A percentile compares a stretch with the other conserved stretches of the same genome.
Conservation (phyloP, 1,140 invertebrate genomes). For the Maniola jurtina region DNA sequence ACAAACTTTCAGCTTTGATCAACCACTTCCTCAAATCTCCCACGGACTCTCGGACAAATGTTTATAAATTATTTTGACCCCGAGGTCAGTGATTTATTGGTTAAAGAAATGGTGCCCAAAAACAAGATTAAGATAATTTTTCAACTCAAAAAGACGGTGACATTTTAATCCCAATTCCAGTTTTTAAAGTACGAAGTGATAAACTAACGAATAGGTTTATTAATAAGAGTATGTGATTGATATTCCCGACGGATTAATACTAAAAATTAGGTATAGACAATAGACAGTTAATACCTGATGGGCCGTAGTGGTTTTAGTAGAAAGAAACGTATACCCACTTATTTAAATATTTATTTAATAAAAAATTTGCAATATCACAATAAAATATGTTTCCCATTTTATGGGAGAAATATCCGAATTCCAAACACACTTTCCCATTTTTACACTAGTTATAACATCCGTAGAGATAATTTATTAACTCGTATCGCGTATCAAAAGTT, state of each 20-base stretch:
- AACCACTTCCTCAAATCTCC: too few relatives aligned
- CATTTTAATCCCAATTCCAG: constrained; percentile 6
- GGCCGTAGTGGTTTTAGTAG: too few relatives aligned
- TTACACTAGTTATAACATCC: not conserved
- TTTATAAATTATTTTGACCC: constrained; percentile 28
- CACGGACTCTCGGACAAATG: constrained; percentile 8
- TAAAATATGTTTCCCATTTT: too few relatives aligned
- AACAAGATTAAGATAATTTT: constrained; percentile 23
- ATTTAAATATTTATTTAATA: too few relatives aligned
- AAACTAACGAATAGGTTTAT: not conserved
- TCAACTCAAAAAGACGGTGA: not conserved
- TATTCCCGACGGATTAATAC: too few relatives aligned
- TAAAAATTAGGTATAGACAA: too few relatives aligned
- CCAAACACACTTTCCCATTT: too few relatives aligned
- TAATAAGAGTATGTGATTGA: not conserved
- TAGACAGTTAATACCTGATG: too few relatives aligned
- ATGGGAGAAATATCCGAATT: too few relatives aligned
- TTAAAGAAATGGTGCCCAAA: constrained; percentile 19
- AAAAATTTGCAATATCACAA: too few relatives aligned
- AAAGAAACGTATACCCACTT: too few relatives aligned
- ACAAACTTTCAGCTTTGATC: too few relatives aligned
- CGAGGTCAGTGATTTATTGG: constrained; percentile 29
- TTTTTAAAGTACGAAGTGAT: constrained; percentile 5
- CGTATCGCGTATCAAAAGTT: constrained; percentile 16
- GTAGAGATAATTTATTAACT: not conserved